Evolutionary conservation across 2,797 vertebrate species (phyloP), one percentile per base, ranked within the genome.

Genomic region (Glyptemys insculpta): DNA sequence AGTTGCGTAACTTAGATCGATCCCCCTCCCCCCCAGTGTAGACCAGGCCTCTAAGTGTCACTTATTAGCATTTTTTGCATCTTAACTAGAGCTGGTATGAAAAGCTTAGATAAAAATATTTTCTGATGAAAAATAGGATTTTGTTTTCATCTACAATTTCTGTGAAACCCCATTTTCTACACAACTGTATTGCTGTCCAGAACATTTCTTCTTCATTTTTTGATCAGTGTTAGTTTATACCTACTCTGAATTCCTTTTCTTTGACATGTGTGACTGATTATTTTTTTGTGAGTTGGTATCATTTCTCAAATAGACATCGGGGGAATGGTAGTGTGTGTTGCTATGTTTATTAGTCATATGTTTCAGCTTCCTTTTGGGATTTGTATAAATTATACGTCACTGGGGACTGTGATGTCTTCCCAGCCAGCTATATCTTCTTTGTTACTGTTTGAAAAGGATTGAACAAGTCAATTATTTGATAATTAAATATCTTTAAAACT

Each of bases 401-500:
- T 68, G 52, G 86, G 65, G 85, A 78, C 41, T 47, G 10, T 56
- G 10, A 62, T 16, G 8, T 27, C 74, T 72, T 50, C n/a, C 29
- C 80, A 65, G 68, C 65, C 84, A 83, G 65, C 44, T 76, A 14
- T 27, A 72, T 74, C 52, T 56, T 41, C 52, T 83, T 88, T 53
- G 78, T 62, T 83, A 86, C 47, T 29, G 57, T 89, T 86, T 59
- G 83, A 88, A 83, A 89, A 94, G 72, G 91, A 84, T 29, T 54
- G 80, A 89, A 89, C 87, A 83, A 59, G 54, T 89, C 84, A 89
- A 89, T 89, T 86, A 89, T 86, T 72, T 89, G 74, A 84, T 85
- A 86, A 86, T 94, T 92, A 87, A 94, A 62, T 86, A 87, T 56
- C 85, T 85, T 78, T 54, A 56, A 91, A 88, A 86, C 92, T 91